These are phyloP conservation scores for Drosophila borborema DNA, from an alignment of 2,888 invertebrate genomes.

Conservation along the genomic window DNA sequence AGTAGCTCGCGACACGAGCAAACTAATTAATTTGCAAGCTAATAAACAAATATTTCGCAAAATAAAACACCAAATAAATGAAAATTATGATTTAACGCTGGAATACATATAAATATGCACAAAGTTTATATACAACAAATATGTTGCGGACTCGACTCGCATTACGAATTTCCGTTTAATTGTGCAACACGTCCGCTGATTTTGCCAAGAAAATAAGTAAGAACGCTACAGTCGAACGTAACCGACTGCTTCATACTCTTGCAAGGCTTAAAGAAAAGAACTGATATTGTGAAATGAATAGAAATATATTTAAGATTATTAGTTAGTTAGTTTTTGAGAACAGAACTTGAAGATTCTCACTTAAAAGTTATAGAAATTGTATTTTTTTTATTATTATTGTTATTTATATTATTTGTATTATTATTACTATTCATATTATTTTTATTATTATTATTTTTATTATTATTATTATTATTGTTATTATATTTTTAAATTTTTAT, in stretches of 20 bases:
- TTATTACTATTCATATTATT: too few relatives aligned
- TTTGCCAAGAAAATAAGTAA: background rate
- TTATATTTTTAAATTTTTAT: too few relatives aligned
- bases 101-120: constrained; percentile 8
- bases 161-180: constrained; percentile 39
- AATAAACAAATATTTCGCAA: constrained; percentile 3
- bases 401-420: too few relatives aligned
- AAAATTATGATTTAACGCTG: constrained; percentile 4
- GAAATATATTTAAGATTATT: too few relatives aligned
- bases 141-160: constrained; percentile 2
- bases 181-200: constrained; percentile 24
- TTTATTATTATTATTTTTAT: too few relatives aligned
- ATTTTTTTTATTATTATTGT: too few relatives aligned
- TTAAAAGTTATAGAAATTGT: too few relatives aligned
- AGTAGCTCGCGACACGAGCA: constrained; percentile 13
- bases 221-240: background rate
- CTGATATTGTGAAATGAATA: too few relatives aligned
- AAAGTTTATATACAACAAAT: background rate
- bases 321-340: too few relatives aligned
- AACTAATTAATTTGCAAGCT: constrained; percentile 41
- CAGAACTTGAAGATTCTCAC: too few relatives aligned
- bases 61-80: background rate
- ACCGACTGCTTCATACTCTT: background rate
- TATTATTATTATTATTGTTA: too few relatives aligned
- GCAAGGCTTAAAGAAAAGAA: too few relatives aligned